Percentiles rank a stretch among this genome's conserved stretches.
phyloP scores from a whole-genome alignment of 2,888 invertebrate species.

The Drosophila sordidapex region DNA sequence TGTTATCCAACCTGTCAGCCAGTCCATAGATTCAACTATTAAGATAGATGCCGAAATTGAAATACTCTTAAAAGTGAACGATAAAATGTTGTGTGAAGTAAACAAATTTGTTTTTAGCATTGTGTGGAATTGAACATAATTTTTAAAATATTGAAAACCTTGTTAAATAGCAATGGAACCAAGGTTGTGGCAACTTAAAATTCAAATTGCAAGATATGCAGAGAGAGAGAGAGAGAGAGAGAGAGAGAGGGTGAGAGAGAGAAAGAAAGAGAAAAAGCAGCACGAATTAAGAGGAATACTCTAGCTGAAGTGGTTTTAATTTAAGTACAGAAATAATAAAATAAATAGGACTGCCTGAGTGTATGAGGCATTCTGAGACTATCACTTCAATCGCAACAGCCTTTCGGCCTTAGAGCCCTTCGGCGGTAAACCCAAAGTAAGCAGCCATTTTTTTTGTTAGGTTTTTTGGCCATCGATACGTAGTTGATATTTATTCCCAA shows the following conservation, averaged over 20 bases:
- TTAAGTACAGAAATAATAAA: too few species aligned
- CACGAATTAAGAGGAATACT: too few species aligned
- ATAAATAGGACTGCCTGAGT: background rate
- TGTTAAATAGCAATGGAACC: background rate
- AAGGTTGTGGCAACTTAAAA: background rate
- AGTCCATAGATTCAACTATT: conserved; percentile 53
- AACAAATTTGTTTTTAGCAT: background rate
- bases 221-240: too few species aligned
- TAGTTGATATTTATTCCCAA: too few species aligned
- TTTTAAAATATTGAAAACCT: background rate
- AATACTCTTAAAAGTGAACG: background rate
- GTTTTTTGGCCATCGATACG: too few species aligned
- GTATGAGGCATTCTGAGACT: too few species aligned
- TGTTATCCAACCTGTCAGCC: conserved; percentile 62
- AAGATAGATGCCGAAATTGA: background rate
- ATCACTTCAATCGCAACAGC: too few species aligned
- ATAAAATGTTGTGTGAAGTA: background rate
- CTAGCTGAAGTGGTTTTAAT: background rate
- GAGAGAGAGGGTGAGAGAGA: too few species aligned
- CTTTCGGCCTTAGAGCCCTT: too few species aligned
- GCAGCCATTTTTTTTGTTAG: too few species aligned
- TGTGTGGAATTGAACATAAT: background rate
- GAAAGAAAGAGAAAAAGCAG: too few species aligned
- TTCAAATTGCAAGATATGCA: background rate
- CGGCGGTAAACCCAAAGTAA: too few species aligned